These are phyloP conservation scores for Cichlasoma orientale DNA, from an alignment of 2,797 vertebrate species.

Conservation along the genomic window DNA sequence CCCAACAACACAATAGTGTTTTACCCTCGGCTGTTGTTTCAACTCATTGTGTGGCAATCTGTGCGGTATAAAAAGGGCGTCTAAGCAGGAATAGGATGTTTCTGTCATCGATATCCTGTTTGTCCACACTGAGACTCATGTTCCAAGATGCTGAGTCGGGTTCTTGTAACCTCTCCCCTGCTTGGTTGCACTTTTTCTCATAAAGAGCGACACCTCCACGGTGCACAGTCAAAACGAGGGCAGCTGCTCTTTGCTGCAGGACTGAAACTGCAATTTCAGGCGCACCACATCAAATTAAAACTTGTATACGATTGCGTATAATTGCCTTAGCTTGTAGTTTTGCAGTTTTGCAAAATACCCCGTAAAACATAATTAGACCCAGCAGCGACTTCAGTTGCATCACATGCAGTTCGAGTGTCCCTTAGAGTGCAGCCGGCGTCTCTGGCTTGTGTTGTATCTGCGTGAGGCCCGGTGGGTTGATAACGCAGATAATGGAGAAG, in stretches of 20 bases:
- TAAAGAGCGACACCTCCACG: neutral
- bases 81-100: conserved; percentile 67
- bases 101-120: conserved; percentile 61
- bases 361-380: neutral
- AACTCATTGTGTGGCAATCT: conserved; percentile 56
- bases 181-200: neutral
- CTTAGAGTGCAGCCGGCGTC: neutral
- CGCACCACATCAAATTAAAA: conserved; percentile 15
- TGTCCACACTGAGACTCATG: conserved; percentile 22
- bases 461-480: conserved; percentile 47
- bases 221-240: neutral
- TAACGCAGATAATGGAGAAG: conserved; percentile 61
- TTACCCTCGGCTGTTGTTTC: conserved; percentile 62
- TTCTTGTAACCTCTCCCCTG: conserved; percentile 2
- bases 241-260: neutral
- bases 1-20: conserved; percentile 65
- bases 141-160: conserved; percentile 16
- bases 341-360: neutral
- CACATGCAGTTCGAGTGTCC: conserved; percentile 11
- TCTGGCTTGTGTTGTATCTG: conserved; percentile 46
- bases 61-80: conserved; percentile 6
- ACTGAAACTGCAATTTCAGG: conserved; percentile 3
- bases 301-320: neutral
- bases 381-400: neutral
- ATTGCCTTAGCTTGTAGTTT: neutral